Evolutionary conservation across 2,113 vertebrate genomes (phyloP), one percentile per base, ranked within the genome.

Genomic region (Carassius gibelio): DNA sequence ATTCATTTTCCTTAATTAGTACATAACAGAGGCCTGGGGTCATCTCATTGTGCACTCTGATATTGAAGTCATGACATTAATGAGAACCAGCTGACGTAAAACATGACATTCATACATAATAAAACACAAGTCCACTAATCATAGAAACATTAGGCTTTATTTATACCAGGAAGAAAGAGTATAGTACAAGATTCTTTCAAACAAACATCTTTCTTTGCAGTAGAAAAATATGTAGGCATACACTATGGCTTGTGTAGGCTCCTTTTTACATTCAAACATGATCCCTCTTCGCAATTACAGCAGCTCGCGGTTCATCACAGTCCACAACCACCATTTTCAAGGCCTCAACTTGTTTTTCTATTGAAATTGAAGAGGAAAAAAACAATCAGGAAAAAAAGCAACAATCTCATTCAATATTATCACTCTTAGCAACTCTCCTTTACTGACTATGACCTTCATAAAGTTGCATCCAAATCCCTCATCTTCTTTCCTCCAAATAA

Each of bases 111-210:
- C 6, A 48, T 1, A 85, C 4, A 38, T 1, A 85, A 42, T 48
- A 77, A 75, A 4, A 26, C 45, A 21, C 74, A 85, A 14, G 50
- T 66, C 8, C 68, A 66, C 21, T 84, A 78, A 23, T 84, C 66
- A 83, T 85, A 85, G 64, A 88, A 86, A 89, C 72, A 79, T 88
- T 82, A 81, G 69, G 69, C 82, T 91, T 90, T 90, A 90, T 88
- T 90, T 90, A 61, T 87, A 71, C 88, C 84, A 88, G 80, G 57
- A 88, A 86, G 62, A 84, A 19, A 82, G 79, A 80, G 88, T 83
- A 82, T 78, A 84, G 68, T 74, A 86, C 59, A 75, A 52, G 66
- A 86, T 64, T 80, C 61, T 77, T 81, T 77, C 81, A 75, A 45
- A 86, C 85, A 88, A 75, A 85, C 64, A 89, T 48, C 74, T 76